A percentile compares a stretch with the other conserved stretches of the same genome.
Conservation (phyloP, 2,797 vertebrate species). For the Chaetodon trifasciatus region DNA sequence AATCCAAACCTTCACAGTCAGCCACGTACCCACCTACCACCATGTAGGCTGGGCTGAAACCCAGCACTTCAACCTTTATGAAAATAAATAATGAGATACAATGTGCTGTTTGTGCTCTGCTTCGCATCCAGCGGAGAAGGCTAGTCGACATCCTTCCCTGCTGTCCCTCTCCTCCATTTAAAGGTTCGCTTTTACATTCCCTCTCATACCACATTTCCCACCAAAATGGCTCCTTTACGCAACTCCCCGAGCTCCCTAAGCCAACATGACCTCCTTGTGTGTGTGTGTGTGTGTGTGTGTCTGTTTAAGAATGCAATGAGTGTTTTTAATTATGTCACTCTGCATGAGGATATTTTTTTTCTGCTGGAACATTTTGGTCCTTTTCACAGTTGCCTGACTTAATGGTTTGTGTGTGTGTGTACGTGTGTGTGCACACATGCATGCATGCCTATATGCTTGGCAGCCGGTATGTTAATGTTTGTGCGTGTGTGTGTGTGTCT, state of each 20-base stretch:
- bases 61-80: slow-evolving; percentile 71
- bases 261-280: slow-evolving; percentile 75
- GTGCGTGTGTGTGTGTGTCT: slow-evolving; percentile 11
- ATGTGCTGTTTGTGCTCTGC: slow-evolving; percentile 78
- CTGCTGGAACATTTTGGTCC: slow-evolving; percentile 60
- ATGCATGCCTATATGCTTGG: slow-evolving; percentile 13
- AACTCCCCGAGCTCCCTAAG: slow-evolving; percentile 77
- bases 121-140: slow-evolving; percentile 54
- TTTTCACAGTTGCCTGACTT: slow-evolving; percentile 53
- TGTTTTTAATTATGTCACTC: slow-evolving; percentile 83
- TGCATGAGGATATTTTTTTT: slow-evolving; percentile 61
- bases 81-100: slow-evolving; percentile 81
- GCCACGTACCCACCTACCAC: slow-evolving; percentile 44
- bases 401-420: slow-evolving; percentile 31
- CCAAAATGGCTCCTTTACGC: slow-evolving; percentile 78
- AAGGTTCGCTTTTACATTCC: slow-evolving; percentile 71
- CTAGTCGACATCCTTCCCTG: slow-evolving; percentile 58
- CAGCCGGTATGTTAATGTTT: slow-evolving; percentile 30
- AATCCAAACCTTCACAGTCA: slow-evolving; percentile 47
- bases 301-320: slow-evolving; percentile 66
- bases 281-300: slow-evolving; percentile 51
- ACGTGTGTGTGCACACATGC: not conserved
- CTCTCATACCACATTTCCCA: slow-evolving; percentile 76
- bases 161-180: slow-evolving; percentile 75
- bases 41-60: slow-evolving; percentile 68